Conservation (phyloP, 2,888 invertebrate species). For the Drosophila lutescens region DNA sequence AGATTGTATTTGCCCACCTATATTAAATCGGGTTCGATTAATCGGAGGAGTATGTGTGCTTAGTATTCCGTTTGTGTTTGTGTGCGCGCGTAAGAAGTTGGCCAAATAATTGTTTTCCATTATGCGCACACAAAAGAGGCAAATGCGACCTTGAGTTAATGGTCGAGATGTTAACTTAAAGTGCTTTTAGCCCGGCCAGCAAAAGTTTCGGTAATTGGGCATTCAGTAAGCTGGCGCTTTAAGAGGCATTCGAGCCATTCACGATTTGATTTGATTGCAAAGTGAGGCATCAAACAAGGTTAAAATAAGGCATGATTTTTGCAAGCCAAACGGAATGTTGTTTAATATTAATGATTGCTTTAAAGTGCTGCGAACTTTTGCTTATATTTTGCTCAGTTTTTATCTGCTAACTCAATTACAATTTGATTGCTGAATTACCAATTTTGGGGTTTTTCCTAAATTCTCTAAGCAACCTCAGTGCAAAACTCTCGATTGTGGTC, state of each 20-base stretch:
- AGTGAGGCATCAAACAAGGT: constrained; percentile 8
- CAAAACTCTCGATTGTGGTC: constrained; percentile 8
- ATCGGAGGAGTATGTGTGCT: constrained; percentile 20
- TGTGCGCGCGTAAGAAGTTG: constrained; percentile 30
- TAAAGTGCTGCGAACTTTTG: neutral
- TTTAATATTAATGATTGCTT: constrained; percentile 12
- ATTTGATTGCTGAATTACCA: constrained; percentile 16
- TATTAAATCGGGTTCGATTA: constrained; percentile 39
- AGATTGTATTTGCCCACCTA: constrained; percentile 23
- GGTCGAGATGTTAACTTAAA: constrained; percentile 29
- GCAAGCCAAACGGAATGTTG: constrained; percentile 3
- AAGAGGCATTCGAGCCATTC: constrained; percentile 18
- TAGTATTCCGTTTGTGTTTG: constrained; percentile 21
- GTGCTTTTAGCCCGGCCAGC: constrained; percentile 9
- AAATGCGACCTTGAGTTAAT: constrained; percentile 35
- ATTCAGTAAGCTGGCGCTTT: constrained; percentile 24
- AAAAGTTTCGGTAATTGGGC: constrained; percentile 33
- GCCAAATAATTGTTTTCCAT: constrained; percentile 38
- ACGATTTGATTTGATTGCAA: constrained; percentile 10
- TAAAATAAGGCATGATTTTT: neutral
- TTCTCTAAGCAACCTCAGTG: neutral
- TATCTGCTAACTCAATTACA: neutral
- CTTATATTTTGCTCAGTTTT: neutral
- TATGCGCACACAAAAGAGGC: constrained; percentile 29
- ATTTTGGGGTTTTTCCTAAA: neutral